These are phyloP conservation scores for Turnix velox DNA, from an alignment of 2,113 vertebrate genomes.

Conservation along the genomic window DNA sequence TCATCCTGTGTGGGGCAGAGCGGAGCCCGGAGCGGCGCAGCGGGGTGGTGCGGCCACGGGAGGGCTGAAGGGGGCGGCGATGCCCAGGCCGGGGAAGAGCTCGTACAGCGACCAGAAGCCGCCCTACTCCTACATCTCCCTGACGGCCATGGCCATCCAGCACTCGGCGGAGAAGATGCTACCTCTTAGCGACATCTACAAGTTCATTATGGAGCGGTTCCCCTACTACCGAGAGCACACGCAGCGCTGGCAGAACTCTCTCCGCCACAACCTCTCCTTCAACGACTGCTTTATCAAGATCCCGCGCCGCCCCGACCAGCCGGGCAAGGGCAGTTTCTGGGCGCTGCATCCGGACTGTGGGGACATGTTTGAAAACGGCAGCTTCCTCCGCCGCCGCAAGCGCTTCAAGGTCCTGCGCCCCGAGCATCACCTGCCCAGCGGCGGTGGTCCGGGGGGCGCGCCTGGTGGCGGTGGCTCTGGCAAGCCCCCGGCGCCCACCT, in stretches of 20 bases:
- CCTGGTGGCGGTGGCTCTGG: neutral
- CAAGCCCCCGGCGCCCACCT: neutral
- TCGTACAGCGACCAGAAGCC: conserved; percentile 98
- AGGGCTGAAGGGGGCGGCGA: conserved; percentile 26
- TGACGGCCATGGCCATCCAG: conserved; percentile 97
- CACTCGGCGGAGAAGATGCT: conserved; percentile 95
- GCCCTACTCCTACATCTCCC: conserved; percentile 94
- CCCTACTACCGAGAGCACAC: conserved; percentile 96
- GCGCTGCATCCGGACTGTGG: conserved; percentile 91
- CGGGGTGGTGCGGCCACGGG: neutral
- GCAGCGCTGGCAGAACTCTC: conserved; percentile 93
- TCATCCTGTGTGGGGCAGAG: neutral
- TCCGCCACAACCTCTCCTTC: conserved; percentile 93
- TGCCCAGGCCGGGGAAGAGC: conserved; percentile 96
- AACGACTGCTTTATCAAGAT: conserved; percentile 97
- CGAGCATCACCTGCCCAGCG: conserved; percentile 73
- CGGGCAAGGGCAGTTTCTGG: conserved; percentile 94
- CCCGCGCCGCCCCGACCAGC: conserved; percentile 89
- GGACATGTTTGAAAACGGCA: too few relatives aligned
- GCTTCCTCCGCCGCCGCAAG: conserved; percentile 87
- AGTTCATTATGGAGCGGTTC: conserved; percentile 98
- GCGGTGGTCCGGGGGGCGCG: neutral
- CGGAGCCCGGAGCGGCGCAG: neutral
- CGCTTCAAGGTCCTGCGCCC: conserved; percentile 89
- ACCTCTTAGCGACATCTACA: conserved; percentile 96